Conservation (phyloP, 2,797 vertebrate species). For the Valencia hispanica region DNA sequence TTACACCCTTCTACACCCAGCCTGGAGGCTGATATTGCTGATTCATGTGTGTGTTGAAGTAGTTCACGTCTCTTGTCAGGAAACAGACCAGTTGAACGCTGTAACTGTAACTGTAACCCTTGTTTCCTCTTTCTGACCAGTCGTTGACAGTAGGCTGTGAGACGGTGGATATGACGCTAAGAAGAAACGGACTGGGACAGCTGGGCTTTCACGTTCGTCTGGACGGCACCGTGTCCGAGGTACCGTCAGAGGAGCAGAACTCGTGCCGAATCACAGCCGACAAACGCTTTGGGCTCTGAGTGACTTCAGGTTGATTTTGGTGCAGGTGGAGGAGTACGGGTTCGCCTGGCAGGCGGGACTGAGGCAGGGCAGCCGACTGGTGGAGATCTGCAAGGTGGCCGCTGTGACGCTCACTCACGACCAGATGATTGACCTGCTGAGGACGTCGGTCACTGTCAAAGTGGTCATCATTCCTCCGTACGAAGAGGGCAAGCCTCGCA, state of each 20-base stretch:
- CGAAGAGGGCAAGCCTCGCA: conserved; percentile 88
- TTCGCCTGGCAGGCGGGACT: conserved; percentile 97
- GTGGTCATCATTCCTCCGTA: conserved; percentile 93
- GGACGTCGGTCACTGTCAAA: conserved; percentile 95
- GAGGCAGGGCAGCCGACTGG: conserved; percentile 91
- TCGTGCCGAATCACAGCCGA: not conserved
- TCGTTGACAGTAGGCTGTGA: conserved; percentile 89
- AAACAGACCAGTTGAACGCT: not conserved
- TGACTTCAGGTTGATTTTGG: conserved; percentile 10
- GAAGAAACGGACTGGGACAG: conserved; percentile 93
- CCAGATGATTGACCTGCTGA: conserved; percentile 96
- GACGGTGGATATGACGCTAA: conserved; percentile 93
- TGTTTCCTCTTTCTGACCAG: conserved; percentile 63
- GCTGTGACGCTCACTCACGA: conserved; percentile 92
- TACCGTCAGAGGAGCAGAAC: conserved; percentile 30
- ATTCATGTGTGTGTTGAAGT: not conserved
- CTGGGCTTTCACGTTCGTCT: conserved; percentile 94
- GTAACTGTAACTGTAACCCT: conserved; percentile 5
- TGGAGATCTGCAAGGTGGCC: conserved; percentile 96
- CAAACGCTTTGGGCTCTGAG: conserved; percentile 4
- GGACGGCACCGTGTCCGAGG: conserved; percentile 92
- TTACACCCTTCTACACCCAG: no score
- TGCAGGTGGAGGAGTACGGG: conserved; percentile 92
- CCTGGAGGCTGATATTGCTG: not conserved
- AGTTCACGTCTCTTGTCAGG: not conserved